Evolutionary conservation across 2,888 invertebrate genomes (phyloP).

Genomic region (Lasioglossum morio): DNA sequence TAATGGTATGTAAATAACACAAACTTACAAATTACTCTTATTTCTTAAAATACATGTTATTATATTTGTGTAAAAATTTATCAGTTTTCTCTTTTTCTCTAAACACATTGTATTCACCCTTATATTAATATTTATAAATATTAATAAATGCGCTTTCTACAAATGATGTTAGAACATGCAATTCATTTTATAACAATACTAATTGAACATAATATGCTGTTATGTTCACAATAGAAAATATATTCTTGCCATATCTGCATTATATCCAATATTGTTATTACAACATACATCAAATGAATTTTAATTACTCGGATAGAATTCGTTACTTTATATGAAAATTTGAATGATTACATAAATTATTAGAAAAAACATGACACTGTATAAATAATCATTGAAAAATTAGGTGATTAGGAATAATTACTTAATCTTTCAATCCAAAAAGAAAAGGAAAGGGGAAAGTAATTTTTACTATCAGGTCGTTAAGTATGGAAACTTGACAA

Average conservation of each 20-base stretch:
- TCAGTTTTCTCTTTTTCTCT: not conserved
- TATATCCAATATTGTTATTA: not conserved
- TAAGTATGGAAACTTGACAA: no score
- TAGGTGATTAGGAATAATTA: not conserved
- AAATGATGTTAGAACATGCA: not conserved
- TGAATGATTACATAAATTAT: not conserved
- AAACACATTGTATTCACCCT: no score
- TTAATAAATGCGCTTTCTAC: not conserved
- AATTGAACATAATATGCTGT: not conserved
- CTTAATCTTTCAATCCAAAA: not conserved
- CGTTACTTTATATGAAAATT: not conserved
- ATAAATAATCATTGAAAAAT: not conserved
- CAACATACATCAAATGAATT: not conserved
- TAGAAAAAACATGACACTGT: not conserved
- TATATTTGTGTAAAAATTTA: constrained; percentile 7
- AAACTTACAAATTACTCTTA: not conserved
- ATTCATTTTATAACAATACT: not conserved
- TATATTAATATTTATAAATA: not conserved
- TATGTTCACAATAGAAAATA: not conserved
- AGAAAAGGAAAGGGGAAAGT: not conserved
- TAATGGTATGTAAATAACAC: not conserved
- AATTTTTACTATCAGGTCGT: not conserved
- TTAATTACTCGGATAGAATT: not conserved
- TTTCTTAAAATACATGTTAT: not conserved
- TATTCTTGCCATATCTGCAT: not conserved